Conservation (phyloP, 1,140 invertebrate species). For the Drosophila kikkawai region DNA sequence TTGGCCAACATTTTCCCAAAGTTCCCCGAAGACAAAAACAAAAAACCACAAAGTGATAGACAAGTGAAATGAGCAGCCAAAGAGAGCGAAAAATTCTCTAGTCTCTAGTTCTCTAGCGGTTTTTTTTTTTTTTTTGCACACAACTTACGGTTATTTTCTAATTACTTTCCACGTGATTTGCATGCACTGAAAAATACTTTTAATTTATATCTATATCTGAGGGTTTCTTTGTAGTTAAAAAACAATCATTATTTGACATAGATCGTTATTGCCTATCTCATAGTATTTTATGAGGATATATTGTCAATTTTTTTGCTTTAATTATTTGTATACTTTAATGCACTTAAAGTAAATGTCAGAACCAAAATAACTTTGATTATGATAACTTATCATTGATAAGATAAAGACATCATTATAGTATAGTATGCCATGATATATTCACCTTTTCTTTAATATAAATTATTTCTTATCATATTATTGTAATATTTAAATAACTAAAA, state of each 20-base stretch:
- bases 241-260: neutral
- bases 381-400: too few species aligned
- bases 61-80: conserved; percentile 64
- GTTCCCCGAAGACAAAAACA: conserved; percentile 12
- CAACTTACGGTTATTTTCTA: conserved; percentile 67
- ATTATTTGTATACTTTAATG: neutral
- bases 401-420: neutral
- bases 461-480: neutral
- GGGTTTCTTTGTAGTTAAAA: neutral
- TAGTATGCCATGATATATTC: neutral
- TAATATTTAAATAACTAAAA: too few species aligned
- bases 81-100: conserved; percentile 23
- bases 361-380: neutral
- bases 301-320: conserved; percentile 1
- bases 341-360: neutral
- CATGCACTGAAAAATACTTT: conserved; percentile 19
- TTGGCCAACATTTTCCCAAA: conserved; percentile 54
- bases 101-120: conserved; percentile 18
- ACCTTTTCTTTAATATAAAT: conserved; percentile 1
- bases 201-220: too few species aligned
- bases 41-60: conserved; percentile 39
- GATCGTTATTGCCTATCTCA: neutral
- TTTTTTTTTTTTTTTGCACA: conserved; percentile 45
- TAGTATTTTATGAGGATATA: neutral
- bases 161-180: conserved; percentile 55